Evolutionary conservation across 2,888 invertebrate genomes (phyloP), one percentile per base, ranked within the genome.

Genomic region (Campoplex nolae): DNA sequence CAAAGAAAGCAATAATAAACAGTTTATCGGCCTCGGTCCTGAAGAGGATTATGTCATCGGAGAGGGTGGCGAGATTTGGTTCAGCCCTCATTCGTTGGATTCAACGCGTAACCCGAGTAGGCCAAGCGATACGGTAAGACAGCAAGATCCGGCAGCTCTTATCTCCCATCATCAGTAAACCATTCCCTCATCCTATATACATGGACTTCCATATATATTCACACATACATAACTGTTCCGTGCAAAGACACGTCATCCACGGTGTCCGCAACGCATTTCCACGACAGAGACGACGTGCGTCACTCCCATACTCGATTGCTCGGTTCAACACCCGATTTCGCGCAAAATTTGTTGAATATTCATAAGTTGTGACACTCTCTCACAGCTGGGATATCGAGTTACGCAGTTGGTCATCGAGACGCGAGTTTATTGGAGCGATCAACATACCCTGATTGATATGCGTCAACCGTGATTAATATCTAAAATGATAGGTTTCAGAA

Each of bases 1-100:
- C 87, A 88, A 75, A 75, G 89, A 89, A 88, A 91, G 91, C 90
- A 92, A 92, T 92, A 92, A 92, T 91, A 92, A 92, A 92, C 92
- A 91, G 92, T 92, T 92, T 92, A 92, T 92, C 92, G 89, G 89
- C 90, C 87, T 84, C 89, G 80, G 77, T 89, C 87, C 71, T 58
- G 89, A 90, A 90, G 91, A 90, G 91, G 92, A 92, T 92, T 92
- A 92, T 89, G 89, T 77, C 87, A 76, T 74, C 79, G 77, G 73
- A 23, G 74, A 38, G 76, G 58, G 62, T 18, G 42, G 42, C 35
- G 13, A 16, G 13, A 62, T 65, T 35, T 48, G 62, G 8, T 78
- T 38, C 56, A 48, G 62, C 79, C 88, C 88, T 83, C 76, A 74
- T 62, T 42, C 68, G 74, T 56, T 18, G 42, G 28, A 58, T 48